Evolutionary conservation across 2,888 invertebrate species (phyloP).

Genomic region (Acanthoscelides obtectus): DNA sequence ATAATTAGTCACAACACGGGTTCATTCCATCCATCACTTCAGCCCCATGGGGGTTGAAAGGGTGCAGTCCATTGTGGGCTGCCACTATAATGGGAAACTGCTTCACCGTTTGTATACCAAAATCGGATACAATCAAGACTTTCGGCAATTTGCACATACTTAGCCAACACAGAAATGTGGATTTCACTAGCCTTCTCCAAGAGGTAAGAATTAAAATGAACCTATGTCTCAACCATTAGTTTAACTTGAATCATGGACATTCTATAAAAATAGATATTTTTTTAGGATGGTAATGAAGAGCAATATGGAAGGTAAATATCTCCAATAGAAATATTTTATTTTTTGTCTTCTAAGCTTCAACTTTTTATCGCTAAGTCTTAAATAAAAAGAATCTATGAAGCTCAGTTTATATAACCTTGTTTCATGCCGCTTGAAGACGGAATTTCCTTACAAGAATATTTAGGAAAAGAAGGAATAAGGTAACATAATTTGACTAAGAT

Average conservation of each 20-base stretch:
- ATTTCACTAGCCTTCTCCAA: constrained; percentile 36
- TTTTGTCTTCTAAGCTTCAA: background rate
- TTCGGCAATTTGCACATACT: constrained; percentile 32
- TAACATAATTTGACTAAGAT: constrained; percentile 20
- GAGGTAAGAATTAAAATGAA: constrained; percentile 28
- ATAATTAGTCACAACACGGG: constrained; percentile 22
- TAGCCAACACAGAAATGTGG: constrained; percentile 26
- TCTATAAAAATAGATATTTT: too few species aligned
- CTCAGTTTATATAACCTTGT: constrained; percentile 14
- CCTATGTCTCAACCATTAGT: background rate
- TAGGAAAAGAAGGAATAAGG: constrained; percentile 40
- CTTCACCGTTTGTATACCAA: constrained; percentile 49
- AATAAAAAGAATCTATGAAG: too few species aligned
- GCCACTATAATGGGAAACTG: constrained; percentile 50
- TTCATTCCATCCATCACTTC: constrained; percentile 18
- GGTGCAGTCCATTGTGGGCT: constrained; percentile 42
- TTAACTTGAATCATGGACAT: too few species aligned
- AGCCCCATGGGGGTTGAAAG: constrained; percentile 42
- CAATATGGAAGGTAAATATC: constrained; percentile 1
- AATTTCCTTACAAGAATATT: constrained; percentile 41
- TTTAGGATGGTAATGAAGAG: constrained; percentile 5
- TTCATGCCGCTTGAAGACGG: constrained; percentile 35
- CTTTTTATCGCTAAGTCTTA: too few species aligned
- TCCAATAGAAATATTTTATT: background rate
- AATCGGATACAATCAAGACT: constrained; percentile 30